Evolutionary conservation across 2,113 vertebrate genomes (phyloP).

Genomic region (Crotophaga sulcirostris): DNA sequence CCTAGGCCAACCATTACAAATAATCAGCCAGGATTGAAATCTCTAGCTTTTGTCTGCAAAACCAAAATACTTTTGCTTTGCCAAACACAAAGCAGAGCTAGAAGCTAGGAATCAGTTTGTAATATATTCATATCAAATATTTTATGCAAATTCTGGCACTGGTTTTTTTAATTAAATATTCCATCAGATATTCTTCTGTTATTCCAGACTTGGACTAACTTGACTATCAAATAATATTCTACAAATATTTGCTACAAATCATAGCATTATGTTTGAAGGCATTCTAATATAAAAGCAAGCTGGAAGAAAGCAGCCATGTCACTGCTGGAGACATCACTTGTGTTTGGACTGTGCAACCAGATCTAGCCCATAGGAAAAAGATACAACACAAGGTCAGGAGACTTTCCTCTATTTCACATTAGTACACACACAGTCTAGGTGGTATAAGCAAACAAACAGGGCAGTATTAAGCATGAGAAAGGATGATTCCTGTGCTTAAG

Average conservation of each 20-base stretch:
- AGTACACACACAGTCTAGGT: background rate
- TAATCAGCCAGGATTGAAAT: background rate
- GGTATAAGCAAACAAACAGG: background rate
- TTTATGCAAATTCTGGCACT: background rate
- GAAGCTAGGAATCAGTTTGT: background rate
- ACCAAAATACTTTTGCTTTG: background rate
- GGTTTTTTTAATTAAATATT: background rate
- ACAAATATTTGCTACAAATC: background rate
- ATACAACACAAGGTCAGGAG: background rate
- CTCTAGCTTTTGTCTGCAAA: background rate
- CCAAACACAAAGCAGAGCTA: conserved; percentile 9
- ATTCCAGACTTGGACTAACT: background rate
- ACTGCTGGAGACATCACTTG: background rate
- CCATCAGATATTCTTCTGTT: background rate
- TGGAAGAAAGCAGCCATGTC: background rate
- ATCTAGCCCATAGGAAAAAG: background rate
- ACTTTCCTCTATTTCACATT: background rate
- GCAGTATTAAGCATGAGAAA: background rate
- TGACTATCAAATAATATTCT: background rate
- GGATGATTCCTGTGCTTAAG: background rate
- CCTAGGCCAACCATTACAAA: conserved; percentile 14
- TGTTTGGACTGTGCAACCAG: background rate
- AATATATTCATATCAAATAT: background rate
- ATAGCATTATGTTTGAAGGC: background rate
- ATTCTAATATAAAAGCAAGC: background rate